Conservation (phyloP, 2,888 invertebrate species). For the Elegia similella region DNA sequence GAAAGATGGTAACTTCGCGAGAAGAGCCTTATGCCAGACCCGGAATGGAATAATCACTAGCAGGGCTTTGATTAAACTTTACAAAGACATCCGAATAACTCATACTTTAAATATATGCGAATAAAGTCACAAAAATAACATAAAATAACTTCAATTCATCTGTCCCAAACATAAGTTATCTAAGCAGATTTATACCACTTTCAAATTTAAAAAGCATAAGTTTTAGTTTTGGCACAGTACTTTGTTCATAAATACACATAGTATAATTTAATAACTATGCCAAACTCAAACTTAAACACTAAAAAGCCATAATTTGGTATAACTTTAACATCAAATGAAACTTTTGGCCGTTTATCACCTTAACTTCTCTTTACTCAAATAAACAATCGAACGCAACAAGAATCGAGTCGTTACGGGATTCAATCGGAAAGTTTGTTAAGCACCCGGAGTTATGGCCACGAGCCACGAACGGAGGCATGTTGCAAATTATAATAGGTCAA, state of each 20-base stretch:
- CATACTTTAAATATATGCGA: too few species aligned
- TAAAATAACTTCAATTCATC: too few species aligned
- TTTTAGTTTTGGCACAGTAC: background rate
- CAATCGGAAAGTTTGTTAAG: slow-evolving; percentile 30
- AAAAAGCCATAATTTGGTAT: slow-evolving; percentile 21
- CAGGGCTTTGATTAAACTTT: too few species aligned
- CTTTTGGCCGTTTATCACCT: slow-evolving; percentile 8
- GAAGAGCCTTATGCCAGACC: too few species aligned
- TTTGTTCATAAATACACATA: background rate
- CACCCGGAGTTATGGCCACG: slow-evolving; percentile 35
- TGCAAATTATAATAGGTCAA: slow-evolving; percentile 44
- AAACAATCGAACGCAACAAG: slow-evolving; percentile 23
- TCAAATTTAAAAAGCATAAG: background rate
- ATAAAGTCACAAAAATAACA: too few species aligned
- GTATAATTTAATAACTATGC: background rate
- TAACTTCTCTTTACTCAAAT: slow-evolving; percentile 17
- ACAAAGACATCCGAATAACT: too few species aligned
- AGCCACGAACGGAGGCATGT: slow-evolving; percentile 41
- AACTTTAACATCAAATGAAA: slow-evolving; percentile 24
- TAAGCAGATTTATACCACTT: too few species aligned
- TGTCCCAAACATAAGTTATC: too few species aligned
- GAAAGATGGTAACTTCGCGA: too few species aligned
- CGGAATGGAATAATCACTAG: too few species aligned
- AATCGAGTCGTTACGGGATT: slow-evolving; percentile 24
- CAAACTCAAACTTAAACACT: slow-evolving; percentile 26